Percentiles rank a stretch among this genome's conserved stretches.
Evolutionary conservation across 2,113 vertebrate genomes (phyloP).

Genomic region (Colaptes auratus): DNA sequence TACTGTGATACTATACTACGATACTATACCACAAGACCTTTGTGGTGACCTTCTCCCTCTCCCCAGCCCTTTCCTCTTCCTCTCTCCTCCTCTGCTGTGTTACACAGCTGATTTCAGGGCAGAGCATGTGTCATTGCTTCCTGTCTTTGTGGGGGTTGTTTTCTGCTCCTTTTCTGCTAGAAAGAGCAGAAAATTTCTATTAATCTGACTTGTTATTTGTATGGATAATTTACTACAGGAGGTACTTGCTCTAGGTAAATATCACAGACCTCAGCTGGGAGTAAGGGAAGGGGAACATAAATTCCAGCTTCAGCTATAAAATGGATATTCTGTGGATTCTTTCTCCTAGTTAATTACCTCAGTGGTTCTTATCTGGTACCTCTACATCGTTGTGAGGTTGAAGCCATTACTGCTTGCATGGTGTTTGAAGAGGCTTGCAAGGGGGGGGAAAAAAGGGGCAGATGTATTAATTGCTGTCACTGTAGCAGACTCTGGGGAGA

Average conservation of each 20-base stretch:
- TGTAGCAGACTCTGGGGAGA: not conserved
- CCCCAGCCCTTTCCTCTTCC: too few relatives aligned
- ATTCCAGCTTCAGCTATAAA: not conserved
- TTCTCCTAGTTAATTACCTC: not conserved
- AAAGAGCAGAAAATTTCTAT: too few relatives aligned
- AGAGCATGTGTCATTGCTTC: too few relatives aligned
- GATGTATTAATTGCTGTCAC: not conserved
- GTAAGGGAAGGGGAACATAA: not conserved
- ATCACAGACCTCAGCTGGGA: not conserved
- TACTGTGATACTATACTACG: too few relatives aligned
- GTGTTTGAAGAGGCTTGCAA: not conserved
- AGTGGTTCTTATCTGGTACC: not conserved
- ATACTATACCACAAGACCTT: too few relatives aligned
- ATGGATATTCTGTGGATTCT: not conserved
- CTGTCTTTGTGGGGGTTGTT: too few relatives aligned
- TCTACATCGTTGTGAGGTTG: not conserved
- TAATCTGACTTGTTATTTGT: not conserved
- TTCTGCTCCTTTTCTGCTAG: too few relatives aligned
- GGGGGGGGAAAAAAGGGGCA: not conserved
- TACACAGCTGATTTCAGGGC: too few relatives aligned
- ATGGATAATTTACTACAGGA: not conserved
- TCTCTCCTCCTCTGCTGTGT: too few relatives aligned
- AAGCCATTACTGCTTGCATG: not conserved
- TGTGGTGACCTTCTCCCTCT: too few relatives aligned
- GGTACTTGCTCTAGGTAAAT: not conserved